phyloP scores from a whole-genome alignment of 2,113 vertebrate genomes.

The Diadophis punctatus region DNA sequence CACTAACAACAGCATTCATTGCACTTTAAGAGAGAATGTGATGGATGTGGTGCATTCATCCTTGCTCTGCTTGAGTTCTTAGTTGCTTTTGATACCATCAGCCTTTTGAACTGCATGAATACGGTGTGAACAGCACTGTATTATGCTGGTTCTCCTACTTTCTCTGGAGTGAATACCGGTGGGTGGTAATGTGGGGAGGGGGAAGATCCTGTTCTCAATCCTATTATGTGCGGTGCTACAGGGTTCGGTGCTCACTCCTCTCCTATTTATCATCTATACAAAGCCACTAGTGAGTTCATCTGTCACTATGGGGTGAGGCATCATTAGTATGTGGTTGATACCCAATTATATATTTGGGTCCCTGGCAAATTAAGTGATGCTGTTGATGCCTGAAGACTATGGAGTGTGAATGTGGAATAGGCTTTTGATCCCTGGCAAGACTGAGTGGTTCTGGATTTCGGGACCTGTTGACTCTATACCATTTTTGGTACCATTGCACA shows the following conservation, averaged over 20 bases:
- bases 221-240: not conserved
- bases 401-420: no score
- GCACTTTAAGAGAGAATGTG: not conserved
- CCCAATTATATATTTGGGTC: not conserved
- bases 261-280: not conserved
- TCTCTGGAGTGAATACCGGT: not conserved
- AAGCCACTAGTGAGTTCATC: not conserved
- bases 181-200: not conserved
- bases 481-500: not conserved
- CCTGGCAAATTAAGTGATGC: not conserved
- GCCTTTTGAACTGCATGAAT: not conserved
- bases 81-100: not conserved
- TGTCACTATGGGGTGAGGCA: not conserved
- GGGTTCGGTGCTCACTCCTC: not conserved
- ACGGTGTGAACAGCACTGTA: not conserved
- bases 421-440: no score
- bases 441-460: no score
- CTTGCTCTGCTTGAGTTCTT: not conserved
- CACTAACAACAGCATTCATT: not conserved
- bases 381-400: not conserved
- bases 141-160: not conserved
- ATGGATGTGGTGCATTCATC: not conserved
- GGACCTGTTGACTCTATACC: not conserved
- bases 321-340: not conserved
- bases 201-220: not conserved